Base-by-base conservation (phyloP, 2,113 vertebrate species). In the Cynopterus brachyotis region DNA sequence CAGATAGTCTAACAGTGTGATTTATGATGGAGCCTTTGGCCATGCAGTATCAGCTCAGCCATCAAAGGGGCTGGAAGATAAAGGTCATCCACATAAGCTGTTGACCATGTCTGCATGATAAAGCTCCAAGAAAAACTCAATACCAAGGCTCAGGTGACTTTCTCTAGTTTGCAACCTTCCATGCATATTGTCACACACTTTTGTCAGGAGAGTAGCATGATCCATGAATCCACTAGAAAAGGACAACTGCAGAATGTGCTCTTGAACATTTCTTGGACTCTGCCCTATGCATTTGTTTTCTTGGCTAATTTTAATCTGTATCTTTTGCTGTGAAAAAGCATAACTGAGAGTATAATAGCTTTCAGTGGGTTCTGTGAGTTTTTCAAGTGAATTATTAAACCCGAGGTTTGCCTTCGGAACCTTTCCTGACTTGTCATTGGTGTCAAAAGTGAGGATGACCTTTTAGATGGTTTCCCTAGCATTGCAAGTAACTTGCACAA, bases 371-470 rank as follows among this genome's bases (percentile, higher is more conserved):
- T 82, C 28, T 42, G 28, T 20, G 47, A 53, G 28, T 67, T 22
- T 53, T 62, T 12, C 20, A 30, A 67, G 47, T n/a, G 20, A 81
- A 81, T 66, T 42, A 67, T 32, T 9, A 94, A 80, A 75, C 9
- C 24, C 13, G 40, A 50, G 9, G 8, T 42, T 75, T 16, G 28
- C 42, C 67, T 60, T 59, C 22, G 22, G 59, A 82, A 53, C 12
- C 4, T 13, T 13, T 20, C 9, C 0, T 9, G 35, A 42, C 20
- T 40, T 59, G 1, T 17, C 20, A 1, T 13, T 47, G 4, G 20
- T 67, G 50, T 88, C n/a, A 76, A 28, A 59, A 60, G n/a, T 20
- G 22, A 94, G 13, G 12, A 11, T 10, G 9, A 12, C 75, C 57
- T 59, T 66, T 59, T 1, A 59, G 53, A 35, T 2, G 13, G 32